Evolutionary conservation across 2,113 vertebrate genomes (phyloP).

Genomic region (Zosterops japonicus): DNA sequence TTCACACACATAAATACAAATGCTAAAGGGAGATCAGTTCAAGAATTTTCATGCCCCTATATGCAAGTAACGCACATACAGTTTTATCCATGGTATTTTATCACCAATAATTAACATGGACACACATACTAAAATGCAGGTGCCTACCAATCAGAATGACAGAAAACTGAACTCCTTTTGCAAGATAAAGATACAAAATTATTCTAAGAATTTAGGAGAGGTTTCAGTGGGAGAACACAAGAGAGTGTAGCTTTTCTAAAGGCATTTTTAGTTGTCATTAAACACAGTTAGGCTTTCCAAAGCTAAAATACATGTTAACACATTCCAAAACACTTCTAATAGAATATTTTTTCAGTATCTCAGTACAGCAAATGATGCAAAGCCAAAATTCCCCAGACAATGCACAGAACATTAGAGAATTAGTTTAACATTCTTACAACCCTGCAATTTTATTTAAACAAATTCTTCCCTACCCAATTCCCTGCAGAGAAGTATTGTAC

Average conservation of each 20-base stretch:
- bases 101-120: background rate
- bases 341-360: constrained; percentile 67
- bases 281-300: constrained; percentile 43
- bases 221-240: background rate
- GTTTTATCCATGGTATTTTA: background rate
- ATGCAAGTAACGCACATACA: background rate
- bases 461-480: constrained; percentile 67
- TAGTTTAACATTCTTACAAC: constrained; percentile 74
- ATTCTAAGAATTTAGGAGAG: background rate
- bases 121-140: background rate
- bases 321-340: constrained; percentile 59
- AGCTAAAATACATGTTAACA: constrained; percentile 60
- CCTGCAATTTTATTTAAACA: constrained; percentile 81
- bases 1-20: background rate
- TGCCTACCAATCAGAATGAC: background rate
- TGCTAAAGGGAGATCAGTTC: background rate
- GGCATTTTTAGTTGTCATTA: constrained; percentile 35
- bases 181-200: background rate
- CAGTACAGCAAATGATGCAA: constrained; percentile 66
- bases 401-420: constrained; percentile 72
- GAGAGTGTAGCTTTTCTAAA: background rate
- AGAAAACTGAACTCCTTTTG: background rate
- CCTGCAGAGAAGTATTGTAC: constrained; percentile 72
- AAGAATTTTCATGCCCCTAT: background rate
- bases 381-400: constrained; percentile 64